These are phyloP conservation scores for Paraescarpia echinospica DNA, from an alignment of 1,140 invertebrate genomes.

Conservation along the genomic window DNA sequence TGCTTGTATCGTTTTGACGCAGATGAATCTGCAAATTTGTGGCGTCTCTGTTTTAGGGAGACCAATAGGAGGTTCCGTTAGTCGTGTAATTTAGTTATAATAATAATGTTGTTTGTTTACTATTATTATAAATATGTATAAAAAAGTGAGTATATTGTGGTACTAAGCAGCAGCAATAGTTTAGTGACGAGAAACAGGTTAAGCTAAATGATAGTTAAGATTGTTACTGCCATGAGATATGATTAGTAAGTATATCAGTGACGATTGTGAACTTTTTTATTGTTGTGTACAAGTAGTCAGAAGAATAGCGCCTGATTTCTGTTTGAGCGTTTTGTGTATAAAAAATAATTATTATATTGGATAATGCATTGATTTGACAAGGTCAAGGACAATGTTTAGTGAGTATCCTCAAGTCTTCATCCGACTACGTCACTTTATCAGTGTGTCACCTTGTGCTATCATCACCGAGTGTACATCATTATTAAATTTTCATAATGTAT, in stretches of 20 bases:
- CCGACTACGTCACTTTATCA: not conserved
- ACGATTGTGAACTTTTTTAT: not conserved
- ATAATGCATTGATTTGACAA: not conserved
- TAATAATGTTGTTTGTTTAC: not conserved
- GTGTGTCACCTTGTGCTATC: not conserved
- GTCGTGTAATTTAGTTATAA: not conserved
- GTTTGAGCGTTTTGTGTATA: not conserved
- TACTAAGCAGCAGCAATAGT: not conserved
- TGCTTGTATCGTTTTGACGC: not conserved
- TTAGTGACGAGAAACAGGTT: not conserved
- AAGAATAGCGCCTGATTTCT: not conserved
- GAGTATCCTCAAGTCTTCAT: not conserved
- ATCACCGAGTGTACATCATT: not conserved
- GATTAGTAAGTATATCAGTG: not conserved
- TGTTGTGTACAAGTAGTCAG: not conserved
- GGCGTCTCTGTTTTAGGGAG: not conserved
- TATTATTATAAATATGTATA: constrained; percentile 7
- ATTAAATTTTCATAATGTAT: not conserved
- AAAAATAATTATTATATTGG: not conserved
- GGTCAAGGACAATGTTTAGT: not conserved
- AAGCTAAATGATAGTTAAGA: not conserved
- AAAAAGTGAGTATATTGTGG: not conserved
- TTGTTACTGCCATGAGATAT: not conserved
- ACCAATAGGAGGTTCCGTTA: not conserved
- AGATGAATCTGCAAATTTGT: not conserved